These are phyloP conservation scores for Nymphalis io DNA, from an alignment of 1,140 invertebrate genomes.

Conservation along the genomic window DNA sequence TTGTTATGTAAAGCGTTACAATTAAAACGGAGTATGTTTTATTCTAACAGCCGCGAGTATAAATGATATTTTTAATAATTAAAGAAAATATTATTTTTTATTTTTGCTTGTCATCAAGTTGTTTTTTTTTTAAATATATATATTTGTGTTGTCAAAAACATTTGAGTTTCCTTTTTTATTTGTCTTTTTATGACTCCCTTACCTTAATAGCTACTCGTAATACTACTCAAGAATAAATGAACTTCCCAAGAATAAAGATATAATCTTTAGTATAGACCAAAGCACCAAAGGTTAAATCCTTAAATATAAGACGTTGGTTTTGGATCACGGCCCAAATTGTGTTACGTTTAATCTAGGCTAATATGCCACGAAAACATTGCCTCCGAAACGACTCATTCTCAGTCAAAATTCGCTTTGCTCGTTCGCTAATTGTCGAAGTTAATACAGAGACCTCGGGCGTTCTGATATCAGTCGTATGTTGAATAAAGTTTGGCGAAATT, in stretches of 20 bases:
- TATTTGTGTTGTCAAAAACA: no score
- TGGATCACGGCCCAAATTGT: constrained; percentile 44
- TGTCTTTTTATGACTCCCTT: no score
- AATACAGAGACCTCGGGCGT: constrained; percentile 43
- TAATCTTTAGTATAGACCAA: background rate
- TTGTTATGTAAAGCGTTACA: constrained; percentile 1
- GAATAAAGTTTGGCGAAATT: constrained; percentile 52
- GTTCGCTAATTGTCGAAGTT: constrained; percentile 64
- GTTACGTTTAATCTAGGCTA: constrained; percentile 46
- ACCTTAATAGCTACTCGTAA: no score
- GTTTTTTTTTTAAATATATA: no score
- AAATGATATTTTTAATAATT: background rate
- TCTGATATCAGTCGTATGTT: constrained; percentile 52
- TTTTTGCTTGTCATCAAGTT: no score
- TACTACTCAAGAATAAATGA: no score
- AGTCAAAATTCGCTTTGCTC: constrained; percentile 52
- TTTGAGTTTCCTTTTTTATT: no score
- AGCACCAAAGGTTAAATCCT: background rate
- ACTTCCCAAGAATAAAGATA: background rate
- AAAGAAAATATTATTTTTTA: background rate
- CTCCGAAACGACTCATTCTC: constrained; percentile 51
- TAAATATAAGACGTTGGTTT: constrained; percentile 13
- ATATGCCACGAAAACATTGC: constrained; percentile 38
- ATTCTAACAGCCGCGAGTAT: background rate
- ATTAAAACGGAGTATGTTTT: constrained; percentile 1